Percentiles rank a stretch among this genome's conserved stretches.
Evolutionary conservation across 2,797 vertebrate genomes (phyloP).

Genomic region (Nannoperca australis): DNA sequence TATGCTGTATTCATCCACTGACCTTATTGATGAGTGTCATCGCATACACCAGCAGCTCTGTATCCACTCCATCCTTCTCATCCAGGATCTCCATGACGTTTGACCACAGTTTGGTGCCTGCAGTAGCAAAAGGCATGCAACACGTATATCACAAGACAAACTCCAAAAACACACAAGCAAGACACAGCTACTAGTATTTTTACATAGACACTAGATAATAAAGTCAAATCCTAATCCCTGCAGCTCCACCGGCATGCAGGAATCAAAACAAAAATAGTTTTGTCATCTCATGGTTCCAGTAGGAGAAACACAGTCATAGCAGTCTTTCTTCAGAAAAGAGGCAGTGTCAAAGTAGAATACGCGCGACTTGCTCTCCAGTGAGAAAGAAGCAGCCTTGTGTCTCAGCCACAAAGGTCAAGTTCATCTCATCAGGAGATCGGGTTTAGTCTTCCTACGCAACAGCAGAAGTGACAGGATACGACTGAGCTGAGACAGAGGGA

Average conservation of each 20-base stretch:
- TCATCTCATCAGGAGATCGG: conserved; percentile 66
- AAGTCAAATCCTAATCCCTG: not conserved
- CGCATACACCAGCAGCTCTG: conserved; percentile 93
- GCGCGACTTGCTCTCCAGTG: conserved; percentile 25
- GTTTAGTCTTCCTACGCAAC: conserved; percentile 69
- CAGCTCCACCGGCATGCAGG: not conserved
- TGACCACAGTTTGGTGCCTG: conserved; percentile 92
- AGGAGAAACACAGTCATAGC: conserved; percentile 5
- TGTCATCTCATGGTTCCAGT: conserved; percentile 29
- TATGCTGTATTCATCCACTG: conserved; percentile 23
- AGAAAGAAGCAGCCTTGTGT: conserved; percentile 32
- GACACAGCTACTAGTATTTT: not conserved
- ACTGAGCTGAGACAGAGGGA: conserved; percentile 50
- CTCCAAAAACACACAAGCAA: not conserved
- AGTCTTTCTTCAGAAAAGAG: conserved; percentile 26
- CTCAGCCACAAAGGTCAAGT: conserved; percentile 51
- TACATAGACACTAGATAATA: not conserved
- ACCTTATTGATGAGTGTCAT: conserved; percentile 99
- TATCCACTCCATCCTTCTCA: conserved; percentile 97
- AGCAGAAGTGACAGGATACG: conserved; percentile 53
- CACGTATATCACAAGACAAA: conserved; percentile 12
- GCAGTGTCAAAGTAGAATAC: conserved; percentile 25
- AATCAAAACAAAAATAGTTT: conserved; percentile 9
- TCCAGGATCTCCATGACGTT: conserved; percentile 96
- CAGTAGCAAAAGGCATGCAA: conserved; percentile 23